A percentile compares a stretch with the other conserved stretches of the same genome.
phyloP scores from a whole-genome alignment of 2,113 vertebrate genomes.

The Azemiops feae region DNA sequence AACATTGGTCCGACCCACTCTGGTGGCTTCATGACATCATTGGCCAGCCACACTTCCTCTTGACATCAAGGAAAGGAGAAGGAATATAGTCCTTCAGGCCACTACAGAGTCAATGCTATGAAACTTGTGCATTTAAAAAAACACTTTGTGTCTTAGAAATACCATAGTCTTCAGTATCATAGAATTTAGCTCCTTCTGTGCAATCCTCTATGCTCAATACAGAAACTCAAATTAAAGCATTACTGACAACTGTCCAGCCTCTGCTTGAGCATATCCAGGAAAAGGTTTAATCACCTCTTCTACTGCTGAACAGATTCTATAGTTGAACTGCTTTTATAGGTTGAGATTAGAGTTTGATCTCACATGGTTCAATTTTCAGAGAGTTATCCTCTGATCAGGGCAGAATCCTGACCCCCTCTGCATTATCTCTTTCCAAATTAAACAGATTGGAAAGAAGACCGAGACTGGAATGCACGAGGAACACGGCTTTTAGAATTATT shows the following conservation, averaged over 20 bases:
- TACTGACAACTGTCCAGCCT: background rate
- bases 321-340: background rate
- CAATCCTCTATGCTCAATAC: background rate
- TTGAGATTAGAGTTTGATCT: background rate
- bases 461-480: background rate
- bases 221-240: background rate
- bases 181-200: background rate
- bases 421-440: background rate
- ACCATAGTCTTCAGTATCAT: background rate
- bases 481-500: background rate
- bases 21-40: background rate
- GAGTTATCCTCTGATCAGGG: background rate
- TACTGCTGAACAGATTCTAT: background rate
- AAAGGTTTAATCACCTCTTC: background rate
- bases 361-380: background rate
- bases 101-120: background rate
- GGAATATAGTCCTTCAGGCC: background rate
- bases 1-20: background rate
- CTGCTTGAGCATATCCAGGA: background rate
- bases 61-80: background rate
- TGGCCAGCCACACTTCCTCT: background rate
- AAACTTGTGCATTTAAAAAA: background rate
- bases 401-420: background rate
- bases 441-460: background rate
- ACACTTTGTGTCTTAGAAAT: background rate